These are phyloP conservation scores for Pachypeltis micranthus DNA, from an alignment of 1,140 invertebrate genomes.

Conservation along the genomic window DNA sequence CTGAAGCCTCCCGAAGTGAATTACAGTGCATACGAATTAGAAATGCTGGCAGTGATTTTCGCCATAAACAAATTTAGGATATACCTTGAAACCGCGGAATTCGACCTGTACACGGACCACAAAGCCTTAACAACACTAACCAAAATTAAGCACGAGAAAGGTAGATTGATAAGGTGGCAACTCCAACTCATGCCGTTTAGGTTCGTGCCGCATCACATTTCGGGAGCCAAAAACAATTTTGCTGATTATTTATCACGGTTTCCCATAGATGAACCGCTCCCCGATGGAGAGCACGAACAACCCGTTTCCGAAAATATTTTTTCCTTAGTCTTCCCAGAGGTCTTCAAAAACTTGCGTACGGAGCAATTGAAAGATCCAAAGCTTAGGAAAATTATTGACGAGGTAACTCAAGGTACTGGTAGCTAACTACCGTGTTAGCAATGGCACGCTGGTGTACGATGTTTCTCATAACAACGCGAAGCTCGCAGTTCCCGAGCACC, in stretches of 20 bases:
- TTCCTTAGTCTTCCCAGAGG: no score
- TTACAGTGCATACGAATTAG: background rate
- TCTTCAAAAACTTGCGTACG: no score
- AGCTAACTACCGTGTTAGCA: no score
- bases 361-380: no score
- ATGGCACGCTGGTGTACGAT: no score
- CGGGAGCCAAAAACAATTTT: background rate
- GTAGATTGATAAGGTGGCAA: background rate
- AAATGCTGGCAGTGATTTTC: background rate
- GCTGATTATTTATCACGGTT: background rate
- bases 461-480: no score
- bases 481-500: no score
- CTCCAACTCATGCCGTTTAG: background rate
- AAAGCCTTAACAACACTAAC: background rate
- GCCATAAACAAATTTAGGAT: background rate
- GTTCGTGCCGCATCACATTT: background rate
- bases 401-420: no score
- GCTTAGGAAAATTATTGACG: no score
- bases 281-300: no score
- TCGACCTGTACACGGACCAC: conserved; percentile 4
- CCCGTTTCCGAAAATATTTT: no score
- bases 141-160: background rate
- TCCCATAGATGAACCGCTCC: background rate
- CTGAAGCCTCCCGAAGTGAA: background rate
- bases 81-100: background rate